Evolutionary conservation across 2,797 vertebrate genomes (phyloP).

Genomic region (Clarias pachynema): DNA sequence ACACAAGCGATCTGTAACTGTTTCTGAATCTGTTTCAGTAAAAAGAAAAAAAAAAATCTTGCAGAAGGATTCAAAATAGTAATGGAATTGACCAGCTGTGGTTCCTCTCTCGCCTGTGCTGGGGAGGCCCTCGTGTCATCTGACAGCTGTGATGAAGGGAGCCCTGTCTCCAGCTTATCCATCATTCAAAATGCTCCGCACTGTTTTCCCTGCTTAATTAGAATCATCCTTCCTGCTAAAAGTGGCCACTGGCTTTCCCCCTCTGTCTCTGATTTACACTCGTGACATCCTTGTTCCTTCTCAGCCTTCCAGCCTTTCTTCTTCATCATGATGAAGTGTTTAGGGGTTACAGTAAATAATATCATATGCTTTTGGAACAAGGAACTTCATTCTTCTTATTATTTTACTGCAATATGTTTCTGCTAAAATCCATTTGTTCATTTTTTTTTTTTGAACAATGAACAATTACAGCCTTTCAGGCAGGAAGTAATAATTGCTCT

Average conservation of each 20-base stretch:
- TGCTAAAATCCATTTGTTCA: background rate
- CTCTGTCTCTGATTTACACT: slow-evolving; percentile 36
- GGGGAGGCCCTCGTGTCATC: slow-evolving; percentile 17
- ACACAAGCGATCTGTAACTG: too few relatives aligned
- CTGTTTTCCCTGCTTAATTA: slow-evolving; percentile 46
- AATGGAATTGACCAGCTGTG: slow-evolving; percentile 21
- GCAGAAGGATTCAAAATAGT: slow-evolving; percentile 3
- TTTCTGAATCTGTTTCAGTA: too few relatives aligned
- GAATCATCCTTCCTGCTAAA: slow-evolving; percentile 49
- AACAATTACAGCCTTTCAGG: background rate
- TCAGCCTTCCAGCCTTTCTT: slow-evolving; percentile 6
- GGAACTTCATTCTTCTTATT: background rate
- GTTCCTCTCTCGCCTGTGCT: slow-evolving; percentile 7
- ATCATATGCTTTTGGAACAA: background rate
- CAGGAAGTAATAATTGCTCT: slow-evolving; percentile 16
- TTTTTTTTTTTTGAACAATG: slow-evolving; percentile 18
- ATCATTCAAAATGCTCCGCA: slow-evolving; percentile 50
- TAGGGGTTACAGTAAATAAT: slow-evolving; percentile 28
- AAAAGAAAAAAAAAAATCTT: background rate
- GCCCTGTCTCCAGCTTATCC: slow-evolving; percentile 44
- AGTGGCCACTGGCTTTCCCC: background rate
- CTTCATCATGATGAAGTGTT: slow-evolving; percentile 18
- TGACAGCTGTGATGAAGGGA: slow-evolving; percentile 47
- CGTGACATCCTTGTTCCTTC: slow-evolving; percentile 20
- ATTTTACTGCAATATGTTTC: background rate